These are phyloP conservation scores for Thalpophila matura DNA, from an alignment of 2,888 invertebrate genomes.

Conservation along the genomic window DNA sequence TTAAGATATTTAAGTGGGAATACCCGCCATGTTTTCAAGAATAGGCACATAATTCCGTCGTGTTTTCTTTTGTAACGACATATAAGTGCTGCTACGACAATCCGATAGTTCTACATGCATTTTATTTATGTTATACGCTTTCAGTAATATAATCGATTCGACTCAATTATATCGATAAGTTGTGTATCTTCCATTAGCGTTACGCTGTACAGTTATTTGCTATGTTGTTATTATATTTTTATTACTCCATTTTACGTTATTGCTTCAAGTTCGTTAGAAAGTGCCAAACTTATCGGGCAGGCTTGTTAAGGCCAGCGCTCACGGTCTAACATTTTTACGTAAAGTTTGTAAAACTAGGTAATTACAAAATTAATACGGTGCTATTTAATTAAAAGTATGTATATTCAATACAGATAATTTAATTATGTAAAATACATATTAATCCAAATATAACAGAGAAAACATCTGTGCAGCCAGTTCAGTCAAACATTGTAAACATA, in stretches of 20 bases:
- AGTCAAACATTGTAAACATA: background rate
- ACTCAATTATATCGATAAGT: constrained; percentile 69
- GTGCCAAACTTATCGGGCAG: constrained; percentile 74
- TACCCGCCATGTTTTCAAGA: background rate
- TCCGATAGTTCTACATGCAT: constrained; percentile 61
- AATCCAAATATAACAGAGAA: background rate
- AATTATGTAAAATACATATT: background rate
- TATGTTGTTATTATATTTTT: constrained; percentile 75
- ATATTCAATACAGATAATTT: background rate
- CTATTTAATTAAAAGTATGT: background rate
- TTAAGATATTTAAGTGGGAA: too few relatives aligned
- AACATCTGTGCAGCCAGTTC: background rate
- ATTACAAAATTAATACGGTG: background rate
- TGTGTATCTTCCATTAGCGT: constrained; percentile 85
- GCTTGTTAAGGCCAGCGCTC: constrained; percentile 54
- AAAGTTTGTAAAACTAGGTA: background rate
- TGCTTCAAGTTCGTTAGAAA: constrained; percentile 74
- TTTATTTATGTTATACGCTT: constrained; percentile 67
- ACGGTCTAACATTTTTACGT: constrained; percentile 9
- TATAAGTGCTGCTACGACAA: constrained; percentile 43
- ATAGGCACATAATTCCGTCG: constrained; percentile 25
- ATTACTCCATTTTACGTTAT: constrained; percentile 74
- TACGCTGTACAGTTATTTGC: constrained; percentile 77
- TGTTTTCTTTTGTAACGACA: constrained; percentile 18
- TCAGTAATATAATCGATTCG: constrained; percentile 51